These are phyloP conservation scores for Drosophila eohydei DNA, from an alignment of 2,888 invertebrate species.

Conservation along the genomic window DNA sequence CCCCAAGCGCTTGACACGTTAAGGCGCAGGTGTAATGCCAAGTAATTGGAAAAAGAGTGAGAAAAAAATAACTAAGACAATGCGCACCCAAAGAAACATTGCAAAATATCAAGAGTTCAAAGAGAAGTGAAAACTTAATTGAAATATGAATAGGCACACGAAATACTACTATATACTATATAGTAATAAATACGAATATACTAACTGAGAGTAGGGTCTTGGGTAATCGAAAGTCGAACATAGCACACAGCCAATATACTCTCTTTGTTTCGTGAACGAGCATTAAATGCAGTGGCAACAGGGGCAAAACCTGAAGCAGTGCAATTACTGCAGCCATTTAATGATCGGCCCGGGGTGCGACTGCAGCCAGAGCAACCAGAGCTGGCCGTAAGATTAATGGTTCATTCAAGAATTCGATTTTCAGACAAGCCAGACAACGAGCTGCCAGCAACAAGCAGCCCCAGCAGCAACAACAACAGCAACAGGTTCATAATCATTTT, in stretches of 20 bases:
- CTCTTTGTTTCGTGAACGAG: neutral
- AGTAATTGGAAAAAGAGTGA: conserved; percentile 67
- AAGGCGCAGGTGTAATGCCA: conserved; percentile 73
- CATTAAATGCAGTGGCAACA: conserved; percentile 29
- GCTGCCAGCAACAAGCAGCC: conserved; percentile 29
- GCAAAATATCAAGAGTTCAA: neutral
- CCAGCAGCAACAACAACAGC: conserved; percentile 41
- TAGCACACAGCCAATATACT: neutral
- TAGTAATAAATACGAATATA: too few relatives aligned
- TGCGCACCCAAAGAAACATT: neutral
- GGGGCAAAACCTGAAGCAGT: conserved; percentile 52
- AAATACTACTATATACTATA: too few relatives aligned
- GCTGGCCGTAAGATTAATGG: conserved; percentile 80
- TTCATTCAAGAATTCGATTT: conserved; percentile 82
- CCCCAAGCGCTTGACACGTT: conserved; percentile 42
- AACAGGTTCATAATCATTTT: conserved; percentile 72
- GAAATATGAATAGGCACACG: neutral
- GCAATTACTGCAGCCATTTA: conserved; percentile 78
- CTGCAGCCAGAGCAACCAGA: conserved; percentile 30
- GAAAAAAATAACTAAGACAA: conserved; percentile 7
- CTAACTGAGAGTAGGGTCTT: neutral
- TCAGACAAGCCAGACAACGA: conserved; percentile 54
- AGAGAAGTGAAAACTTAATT: neutral
- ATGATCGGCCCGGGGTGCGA: conserved; percentile 61
- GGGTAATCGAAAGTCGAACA: neutral